Evolutionary conservation across 2,797 vertebrate species (phyloP).

Genomic region (Alectoris magna): DNA sequence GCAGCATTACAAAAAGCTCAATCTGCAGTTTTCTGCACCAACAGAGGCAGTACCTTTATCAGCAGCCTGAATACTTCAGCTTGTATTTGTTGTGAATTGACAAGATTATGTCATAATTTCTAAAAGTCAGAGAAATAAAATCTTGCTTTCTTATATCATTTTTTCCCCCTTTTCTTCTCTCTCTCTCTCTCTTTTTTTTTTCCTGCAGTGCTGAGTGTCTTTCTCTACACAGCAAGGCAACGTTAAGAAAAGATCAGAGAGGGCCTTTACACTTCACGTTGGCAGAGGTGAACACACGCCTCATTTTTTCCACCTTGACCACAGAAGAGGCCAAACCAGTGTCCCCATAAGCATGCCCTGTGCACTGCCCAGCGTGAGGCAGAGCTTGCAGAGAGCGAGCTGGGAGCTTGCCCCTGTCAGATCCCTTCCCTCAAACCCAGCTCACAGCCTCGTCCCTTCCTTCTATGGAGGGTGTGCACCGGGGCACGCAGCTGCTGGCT

Average conservation of each 20-base stretch:
- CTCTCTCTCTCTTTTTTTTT: neutral
- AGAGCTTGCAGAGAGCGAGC: neutral
- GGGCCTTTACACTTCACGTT: neutral
- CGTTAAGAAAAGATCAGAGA: neutral
- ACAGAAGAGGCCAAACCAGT: neutral
- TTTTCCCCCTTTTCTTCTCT: neutral
- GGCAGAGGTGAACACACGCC: neutral
- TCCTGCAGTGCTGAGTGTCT: neutral
- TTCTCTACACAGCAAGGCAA: neutral
- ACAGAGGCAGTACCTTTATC: slow-evolving; percentile 64
- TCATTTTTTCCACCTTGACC: neutral
- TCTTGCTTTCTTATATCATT: neutral
- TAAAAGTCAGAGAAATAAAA: slow-evolving; percentile 65
- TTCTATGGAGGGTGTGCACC: neutral
- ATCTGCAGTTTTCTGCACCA: slow-evolving; percentile 74
- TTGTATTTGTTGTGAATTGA: slow-evolving; percentile 67
- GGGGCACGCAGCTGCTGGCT: neutral
- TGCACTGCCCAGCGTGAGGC: neutral
- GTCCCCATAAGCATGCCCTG: neutral
- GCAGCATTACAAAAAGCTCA: slow-evolving; percentile 68
- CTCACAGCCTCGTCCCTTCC: neutral
- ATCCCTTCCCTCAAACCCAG: neutral
- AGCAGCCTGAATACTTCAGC: slow-evolving; percentile 53
- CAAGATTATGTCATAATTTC: slow-evolving; percentile 67
- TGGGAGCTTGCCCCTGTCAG: neutral